Evolutionary conservation across 1,140 invertebrate species (phyloP), one percentile per base, ranked within the genome.

Genomic region (Drosophila mauritiana): DNA sequence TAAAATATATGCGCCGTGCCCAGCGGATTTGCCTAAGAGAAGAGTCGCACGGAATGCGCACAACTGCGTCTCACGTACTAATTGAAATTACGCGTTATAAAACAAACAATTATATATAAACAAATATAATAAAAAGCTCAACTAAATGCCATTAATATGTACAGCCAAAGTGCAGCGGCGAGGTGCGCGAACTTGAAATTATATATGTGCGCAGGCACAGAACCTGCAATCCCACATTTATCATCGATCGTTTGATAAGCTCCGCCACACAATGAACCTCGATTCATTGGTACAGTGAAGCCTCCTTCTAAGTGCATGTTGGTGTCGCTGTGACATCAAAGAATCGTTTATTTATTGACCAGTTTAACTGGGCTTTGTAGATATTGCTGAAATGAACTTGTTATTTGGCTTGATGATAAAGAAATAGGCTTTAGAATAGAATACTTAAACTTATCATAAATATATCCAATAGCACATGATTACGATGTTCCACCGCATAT

Each of bases 21-120:
- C 64, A 46, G 45, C 8, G 43, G 59, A 49, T 73, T 58, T 61
- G 49, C 62, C 77, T 57, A 69, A 80, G 73, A 74, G 73, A 74
- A 73, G 64, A 67, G 43, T 52, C 46, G 12, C 46, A 67, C 27
- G 40, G 22, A 54, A 27, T 27, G 22, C 36, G 25, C 25, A 36
- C 31, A 73, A 77, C 42, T 86, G 78, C 81, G 81, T 56, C 73
- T 82, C 75, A 79, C 73, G 65, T 82, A 74, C 54, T 61, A 57
- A 85, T 76, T 68, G 54, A 57, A 82, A 85, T 85, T 81, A 86
- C 81, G 81, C 78, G 49, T 74, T 81, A 78, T 85, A 77, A 73
- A 77, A 69, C 52, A 75, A 51, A 20, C 43, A 78, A 54, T 52
- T 34, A 39, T 10, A 46, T 45, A 31, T 43, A 51, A 72, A 49